Evolutionary conservation across 2,888 invertebrate genomes (phyloP).

Genomic region (Azorinus chamasolen): DNA sequence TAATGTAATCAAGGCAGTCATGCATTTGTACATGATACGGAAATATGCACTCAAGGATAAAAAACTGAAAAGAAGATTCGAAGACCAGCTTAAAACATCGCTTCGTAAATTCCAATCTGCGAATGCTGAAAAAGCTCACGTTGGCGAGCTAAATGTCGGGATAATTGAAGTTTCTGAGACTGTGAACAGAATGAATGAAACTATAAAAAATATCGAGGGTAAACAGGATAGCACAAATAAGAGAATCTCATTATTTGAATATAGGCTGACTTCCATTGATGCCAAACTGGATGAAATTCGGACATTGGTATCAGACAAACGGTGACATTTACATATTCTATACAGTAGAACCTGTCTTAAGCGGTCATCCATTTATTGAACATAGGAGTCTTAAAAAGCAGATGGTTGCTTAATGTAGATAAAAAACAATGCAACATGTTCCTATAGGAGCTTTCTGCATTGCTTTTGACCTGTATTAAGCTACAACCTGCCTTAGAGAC

Average conservation of each 20-base stretch:
- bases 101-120: constrained; percentile 70
- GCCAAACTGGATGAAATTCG: constrained; percentile 66
- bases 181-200: constrained; percentile 61
- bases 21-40: constrained; percentile 67
- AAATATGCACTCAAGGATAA: constrained; percentile 53
- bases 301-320: constrained; percentile 71
- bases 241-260: constrained; percentile 36
- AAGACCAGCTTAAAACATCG: constrained; percentile 65
- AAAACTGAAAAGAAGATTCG: constrained; percentile 49
- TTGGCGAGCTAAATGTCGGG: constrained; percentile 77
- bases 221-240: constrained; percentile 18
- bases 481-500: no score
- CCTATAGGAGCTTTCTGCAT: no score
- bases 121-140: constrained; percentile 67
- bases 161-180: constrained; percentile 77
- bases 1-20: constrained; percentile 74
- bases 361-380: no score
- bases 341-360: no score
- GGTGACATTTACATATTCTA: no score
- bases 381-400: no score
- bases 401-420: no score
- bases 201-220: constrained; percentile 37
- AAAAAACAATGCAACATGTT: no score
- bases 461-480: no score
- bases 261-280: constrained; percentile 43